Evolutionary conservation across 2,888 invertebrate species (phyloP), one percentile per base, ranked within the genome.

Genomic region (Hanleya hanleyi): DNA sequence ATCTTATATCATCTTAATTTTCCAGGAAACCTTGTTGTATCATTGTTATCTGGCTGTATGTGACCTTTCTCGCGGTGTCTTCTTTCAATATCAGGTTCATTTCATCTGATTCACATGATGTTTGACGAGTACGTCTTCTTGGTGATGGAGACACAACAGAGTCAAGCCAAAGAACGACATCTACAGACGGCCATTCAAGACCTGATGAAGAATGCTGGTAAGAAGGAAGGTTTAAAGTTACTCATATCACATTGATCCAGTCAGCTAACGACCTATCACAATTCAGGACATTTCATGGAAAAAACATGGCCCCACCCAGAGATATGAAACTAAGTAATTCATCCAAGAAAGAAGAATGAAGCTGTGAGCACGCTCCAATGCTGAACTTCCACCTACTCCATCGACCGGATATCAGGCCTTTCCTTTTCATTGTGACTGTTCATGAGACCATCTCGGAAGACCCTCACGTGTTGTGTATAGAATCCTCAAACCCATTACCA

Each of bases 71-170:
- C n/a, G n/a, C n/a, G 47, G 47, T 47, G 3, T 5, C 22, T 1
- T 4, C 2, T 47, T 47, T 47, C 18, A 41, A 18, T 57, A 9
- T 32, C 57, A 90, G 90, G 84, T 33, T 85, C 89, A 1, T 85
- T 91, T 49, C 90, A 90, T 69, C 74, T 90, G 50, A 78, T 90
- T 6, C 86, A 87, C 32, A 79, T 90, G 77, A 84, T 90, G 80
- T 76, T 90, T 57, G 88, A 90, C 68, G 91, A 91, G 75, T 91
- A 91, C 74, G 84, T 89, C 1, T 84, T 90, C 72, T 82, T 90
- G n/a, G 90, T 90, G 0, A 81, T 90, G 61, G 91, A 90, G 76
- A 89, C 88, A n/a, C 89, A 89, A 69, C 81, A 88, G 41, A 83
- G 87, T 62, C 77, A 81, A 51, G 81, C 83, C 29, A 81, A 81